Base-by-base conservation (phyloP, 2,797 vertebrate genomes). In the Protosalanx chinensis region DNA sequence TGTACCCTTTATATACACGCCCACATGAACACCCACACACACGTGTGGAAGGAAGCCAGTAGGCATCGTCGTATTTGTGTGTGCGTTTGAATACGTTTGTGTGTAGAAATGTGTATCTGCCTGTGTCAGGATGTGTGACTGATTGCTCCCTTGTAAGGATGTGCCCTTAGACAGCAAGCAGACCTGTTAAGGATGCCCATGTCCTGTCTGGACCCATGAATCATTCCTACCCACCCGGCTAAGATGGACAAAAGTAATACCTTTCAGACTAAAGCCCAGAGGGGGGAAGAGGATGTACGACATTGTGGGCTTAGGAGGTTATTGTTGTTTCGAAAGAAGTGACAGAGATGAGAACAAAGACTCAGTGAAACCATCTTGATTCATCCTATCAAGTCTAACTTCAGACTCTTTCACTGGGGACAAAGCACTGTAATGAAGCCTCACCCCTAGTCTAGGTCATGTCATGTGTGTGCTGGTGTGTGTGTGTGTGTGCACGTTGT, bases 181-280 rank as follows among this genome's bases (percentile, higher is more conserved):
- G 51, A 56, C 18, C 15, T 16, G 18, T 16, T 16, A 56, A 56
- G 30, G 74, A 76, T 64, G 64, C 20, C 32, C 77, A 64, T 67
- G 56, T 81, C 81, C 51, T 56, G 15, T 56, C 51, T 56, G 51
- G 51, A 56, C 80, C 81, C 60, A 32, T 71, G 67, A 46, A 72
- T 56, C 16, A 72, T 73, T 29, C 51, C 53, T 56, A 51, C 72
- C 77, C 49, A 51, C 72, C 77, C 49, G 53, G 64, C 79, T 79
- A 85, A 82, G 76, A 85, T 73, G 80, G 32, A 56, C 23, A 83
- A 69, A 67, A 66, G 71, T 67, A 76, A 84, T 76, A 76, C 71
- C 62, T 68, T 80, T 13, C 67, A 59, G 83, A 74, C 78, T 72
- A 0, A 79, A 68, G 68, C 77, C 81, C 79, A 23, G 56, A 74